phyloP scores from a whole-genome alignment of 2,888 invertebrate genomes.

The Ophioninae sp. region DNA sequence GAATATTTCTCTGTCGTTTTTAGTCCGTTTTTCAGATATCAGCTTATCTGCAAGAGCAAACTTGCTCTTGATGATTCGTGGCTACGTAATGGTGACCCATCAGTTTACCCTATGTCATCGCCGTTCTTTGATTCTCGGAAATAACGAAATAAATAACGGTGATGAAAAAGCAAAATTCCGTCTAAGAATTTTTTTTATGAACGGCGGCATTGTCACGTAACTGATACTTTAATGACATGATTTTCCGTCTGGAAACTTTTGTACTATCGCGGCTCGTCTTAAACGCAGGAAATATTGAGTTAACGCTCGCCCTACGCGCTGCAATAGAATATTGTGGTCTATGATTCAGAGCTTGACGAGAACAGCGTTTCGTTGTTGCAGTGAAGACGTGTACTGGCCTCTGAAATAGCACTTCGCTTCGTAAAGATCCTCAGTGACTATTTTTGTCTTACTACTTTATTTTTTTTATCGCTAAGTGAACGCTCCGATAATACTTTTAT shows the following conservation, averaged over 20 bases:
- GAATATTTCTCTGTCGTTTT: background rate
- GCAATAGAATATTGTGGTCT: conserved; percentile 26
- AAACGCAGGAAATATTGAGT: conserved; percentile 58
- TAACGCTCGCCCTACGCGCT: conserved; percentile 48
- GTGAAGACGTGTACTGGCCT: background rate
- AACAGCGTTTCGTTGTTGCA: conserved; percentile 1
- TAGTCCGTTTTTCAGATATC: conserved; percentile 12
- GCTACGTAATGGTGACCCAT: background rate
- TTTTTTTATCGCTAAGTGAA: background rate
- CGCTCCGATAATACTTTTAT: background rate
- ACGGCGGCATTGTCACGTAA: background rate
- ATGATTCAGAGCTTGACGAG: conserved; percentile 27
- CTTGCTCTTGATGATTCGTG: background rate
- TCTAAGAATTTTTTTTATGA: background rate
- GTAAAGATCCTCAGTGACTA: background rate
- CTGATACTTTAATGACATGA: background rate
- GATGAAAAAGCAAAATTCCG: background rate
- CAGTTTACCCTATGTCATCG: background rate
- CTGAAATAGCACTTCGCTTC: background rate
- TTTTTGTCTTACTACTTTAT: background rate
- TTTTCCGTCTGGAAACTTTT: conserved; percentile 25
- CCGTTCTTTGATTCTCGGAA: background rate
- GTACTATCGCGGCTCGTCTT: conserved; percentile 28
- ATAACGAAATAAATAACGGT: background rate
- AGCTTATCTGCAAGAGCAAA: conserved; percentile 1